Evolutionary conservation across 1,140 invertebrate genomes (phyloP), one percentile per base, ranked within the genome.

Genomic region (Diorhabda elongata): DNA sequence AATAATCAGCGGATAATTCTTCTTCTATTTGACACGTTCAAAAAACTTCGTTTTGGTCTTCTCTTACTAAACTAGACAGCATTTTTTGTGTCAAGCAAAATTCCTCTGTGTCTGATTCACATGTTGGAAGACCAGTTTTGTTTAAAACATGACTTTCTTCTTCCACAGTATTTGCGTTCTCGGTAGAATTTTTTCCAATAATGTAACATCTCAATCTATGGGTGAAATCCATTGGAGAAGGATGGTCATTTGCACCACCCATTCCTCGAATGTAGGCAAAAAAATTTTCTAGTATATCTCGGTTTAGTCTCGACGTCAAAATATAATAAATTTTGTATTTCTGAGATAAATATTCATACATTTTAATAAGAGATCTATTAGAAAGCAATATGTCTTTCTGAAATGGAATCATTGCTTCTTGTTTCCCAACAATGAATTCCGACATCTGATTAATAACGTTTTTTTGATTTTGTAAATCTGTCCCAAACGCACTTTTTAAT

Each of bases 201-300:
- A 75, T 64, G 64, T 73, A 75, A 61, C 67, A 72, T 64, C 58
- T 69, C 42, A 73, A 62, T 5, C 64, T 26, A 66, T 73, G 66
- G 60, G 42, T 68, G 57, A 71, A 73, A 5, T 73, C 64, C 56
- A 75, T 44, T 3, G 74, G 64, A 58, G 66, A 57, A 61, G 70
- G 72, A 58, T 75, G 56, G 59, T 75, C 72, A 71, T 76, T 73
- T 45, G 68, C 26, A 9, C 61, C 69, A 68, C 74, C 73, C 70
- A 73, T 74, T 66, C 69, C 70, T 61, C 71, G 11, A 2, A 75
- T 64, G 44, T 71, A 72, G 42, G 70, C 47, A 64, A 76, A 75
- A 67, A 72, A 74, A 62, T 72, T 74, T 67, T 76, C 70, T 7
- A 76, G 58, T 9, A 75, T 67, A 67, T 74, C 72, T 61, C 71